These are phyloP conservation scores for Dastarcus helophoroides DNA, from an alignment of 2,888 invertebrate species.

Conservation along the genomic window DNA sequence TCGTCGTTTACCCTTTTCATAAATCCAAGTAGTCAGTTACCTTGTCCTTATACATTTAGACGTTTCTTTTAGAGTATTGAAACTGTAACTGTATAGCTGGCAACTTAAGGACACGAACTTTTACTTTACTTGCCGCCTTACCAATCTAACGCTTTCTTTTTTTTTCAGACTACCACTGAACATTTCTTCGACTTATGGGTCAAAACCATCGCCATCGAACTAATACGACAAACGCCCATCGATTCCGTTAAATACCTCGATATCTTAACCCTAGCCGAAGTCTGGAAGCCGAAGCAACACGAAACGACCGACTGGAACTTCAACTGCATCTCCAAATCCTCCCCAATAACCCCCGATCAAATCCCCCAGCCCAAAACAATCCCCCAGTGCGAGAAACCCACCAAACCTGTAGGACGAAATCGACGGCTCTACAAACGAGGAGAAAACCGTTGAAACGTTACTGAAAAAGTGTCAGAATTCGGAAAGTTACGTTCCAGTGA, in stretches of 20 bases:
- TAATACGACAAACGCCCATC: conserved; percentile 62
- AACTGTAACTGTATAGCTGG: no score
- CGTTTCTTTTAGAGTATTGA: no score
- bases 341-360: conserved; percentile 6
- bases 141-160: conserved; percentile 19
- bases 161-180: conserved; percentile 57
- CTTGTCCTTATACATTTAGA: no score
- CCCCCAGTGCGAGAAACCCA: conserved; percentile 16
- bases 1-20: no score
- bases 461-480: conserved; percentile 43
- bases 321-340: conserved; percentile 16
- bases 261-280: conserved; percentile 48
- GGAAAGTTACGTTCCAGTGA: conserved; percentile 58
- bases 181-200: conserved; percentile 63
- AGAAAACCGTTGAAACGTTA: conserved; percentile 39
- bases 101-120: no score
- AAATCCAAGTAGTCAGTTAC: no score
- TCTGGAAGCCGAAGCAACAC: conserved; percentile 25
- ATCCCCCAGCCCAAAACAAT: background rate
- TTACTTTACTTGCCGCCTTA: no score
- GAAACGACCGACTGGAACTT: conserved; percentile 28
- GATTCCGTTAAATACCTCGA: conserved; percentile 62
- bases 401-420: no score
- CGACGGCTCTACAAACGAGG: conserved; percentile 27
- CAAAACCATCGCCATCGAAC: conserved; percentile 60